Evolutionary conservation across 1,140 invertebrate genomes (phyloP), one percentile per base, ranked within the genome.

Genomic region (Spodoptera frugiperda): DNA sequence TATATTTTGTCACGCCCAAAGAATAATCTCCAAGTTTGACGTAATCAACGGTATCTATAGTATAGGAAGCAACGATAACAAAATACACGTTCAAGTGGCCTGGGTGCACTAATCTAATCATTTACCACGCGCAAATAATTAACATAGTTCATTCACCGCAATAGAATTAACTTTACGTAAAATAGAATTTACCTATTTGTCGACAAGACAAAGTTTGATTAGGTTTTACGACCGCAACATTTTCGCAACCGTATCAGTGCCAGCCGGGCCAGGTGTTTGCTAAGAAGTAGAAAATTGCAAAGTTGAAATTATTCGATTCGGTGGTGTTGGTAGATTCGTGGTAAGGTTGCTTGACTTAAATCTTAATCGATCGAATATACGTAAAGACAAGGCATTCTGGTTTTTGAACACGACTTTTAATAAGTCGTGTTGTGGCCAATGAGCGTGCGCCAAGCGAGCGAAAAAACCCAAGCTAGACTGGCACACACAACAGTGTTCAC

Each of bases 111-210:
- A 88, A 90, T 88, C 86, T 88, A 86, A 90, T 90, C 85, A 84
- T 79, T 77, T 61, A 72, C 63, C 79, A 86, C 61, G 80, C 78
- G 70, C 68, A 84, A 84, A 89, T 83, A 86, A 87, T 84, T 83
- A 82, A 83, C 76, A 80, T 84, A 88, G 88, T 87, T 89, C 87
- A 88, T 88, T 91, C 82, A 89, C 84, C 87, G 87, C 46, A 82
- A 80, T 78, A 78, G 70, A 80, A 81, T 39, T 10, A 39, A 76
- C 48, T 77, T 68, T 65, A 67, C 14, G 46, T 63, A 15, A 73
- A 74, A 59, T 68, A 71, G 12, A 70, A 63, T 78, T 67, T 67
- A 25, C 44, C 63, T 67, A 67, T 67, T 78, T 68, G 51, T 80
- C 54, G 74, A 59, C 49, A 77, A 67, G 25, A 63, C 59, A 63